Percentiles rank a stretch among this genome's conserved stretches.
phyloP scores from a whole-genome alignment of 2,888 invertebrate genomes.

The Perizoma flavofasciatum region DNA sequence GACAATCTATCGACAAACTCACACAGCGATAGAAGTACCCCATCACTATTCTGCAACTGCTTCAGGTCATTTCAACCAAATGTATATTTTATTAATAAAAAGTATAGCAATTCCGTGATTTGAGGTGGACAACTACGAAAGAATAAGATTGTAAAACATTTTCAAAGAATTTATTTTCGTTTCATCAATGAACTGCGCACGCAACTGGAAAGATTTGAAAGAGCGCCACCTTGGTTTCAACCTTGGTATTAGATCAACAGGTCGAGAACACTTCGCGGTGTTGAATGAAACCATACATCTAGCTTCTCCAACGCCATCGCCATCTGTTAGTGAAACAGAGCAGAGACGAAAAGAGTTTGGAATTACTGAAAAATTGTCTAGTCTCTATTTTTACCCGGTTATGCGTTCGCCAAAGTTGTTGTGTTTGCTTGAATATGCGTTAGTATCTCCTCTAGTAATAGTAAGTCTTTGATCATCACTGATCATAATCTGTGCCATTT shows the following conservation, averaged over 20 bases:
- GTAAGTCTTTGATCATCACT: too few relatives aligned
- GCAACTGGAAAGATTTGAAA: not conserved
- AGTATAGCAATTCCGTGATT: slow-evolving; percentile 3
- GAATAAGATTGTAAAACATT: slow-evolving; percentile 10
- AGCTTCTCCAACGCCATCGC: not conserved
- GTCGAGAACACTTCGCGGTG: not conserved
- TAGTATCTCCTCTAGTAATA: too few relatives aligned
- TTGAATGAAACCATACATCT: not conserved
- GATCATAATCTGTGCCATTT: too few relatives aligned
- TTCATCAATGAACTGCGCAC: slow-evolving; percentile 17
- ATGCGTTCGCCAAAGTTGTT: too few relatives aligned
- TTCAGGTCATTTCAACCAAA: slow-evolving; percentile 2
- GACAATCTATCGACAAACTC: slow-evolving; percentile 30
- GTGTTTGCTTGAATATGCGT: too few relatives aligned
- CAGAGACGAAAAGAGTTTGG: too few relatives aligned
- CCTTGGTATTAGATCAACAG: not conserved
- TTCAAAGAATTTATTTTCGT: slow-evolving; percentile 13
- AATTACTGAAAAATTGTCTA: too few relatives aligned
- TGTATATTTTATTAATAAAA: slow-evolving; percentile 3
- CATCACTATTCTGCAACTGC: slow-evolving; percentile 26
- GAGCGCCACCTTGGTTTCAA: slow-evolving; percentile 11
- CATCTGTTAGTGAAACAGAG: too few relatives aligned
- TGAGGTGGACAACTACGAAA: slow-evolving; percentile 8
- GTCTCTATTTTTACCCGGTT: too few relatives aligned
- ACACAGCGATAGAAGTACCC: slow-evolving; percentile 35